Base-by-base conservation (phyloP, 2,113 vertebrate genomes). In the Elephantulus edwardii region DNA sequence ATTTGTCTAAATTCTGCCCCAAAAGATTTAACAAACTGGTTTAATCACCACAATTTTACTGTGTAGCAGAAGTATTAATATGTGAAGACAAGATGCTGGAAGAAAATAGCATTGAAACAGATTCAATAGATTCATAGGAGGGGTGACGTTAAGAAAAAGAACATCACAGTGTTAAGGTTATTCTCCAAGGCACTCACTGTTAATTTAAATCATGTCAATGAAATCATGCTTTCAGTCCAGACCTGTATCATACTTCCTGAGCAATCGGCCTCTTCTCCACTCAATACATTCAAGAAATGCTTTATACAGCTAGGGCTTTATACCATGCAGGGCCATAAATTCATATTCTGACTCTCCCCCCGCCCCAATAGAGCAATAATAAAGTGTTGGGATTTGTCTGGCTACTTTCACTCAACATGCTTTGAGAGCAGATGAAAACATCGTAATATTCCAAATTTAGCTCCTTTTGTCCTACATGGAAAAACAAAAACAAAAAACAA, bases 381-480 rank as follows among this genome's bases (percentile, higher is more conserved):
- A 71, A 94, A 83, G 81, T 95, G 68, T 84, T 94, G 66, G 66
- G 74, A 95, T 60, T 76, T 95, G 78, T 95, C 77, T 94, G 95
- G 79, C 35, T 96, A 85, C 72, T 95, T 68, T 86, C 85, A 54
- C 30, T 89, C 40, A 82, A 83, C 54, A 75, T 83, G 92, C 89
- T 90, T 94, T 94, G 6, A 70, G 78, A 95, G 11, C 72, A 86
- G 76, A 90, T 96, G 89, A 97, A 96, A 96, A 88, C 85, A 93
- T 46, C 56, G 30, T n/a, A 42, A 66, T 95, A 93, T 52, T 91
- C 94, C 90, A 87, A 90, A 95, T 96, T 96, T 97, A 83, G 72
- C 72, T 90, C 64, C 76, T 95, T 87, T 95, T 96, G 91, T 95
- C 91, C 92, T 92, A 78, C 85, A 42, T 85, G 89, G 86, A 94